Evolutionary conservation across 2,888 invertebrate species (phyloP).

Genomic region (Pristionchus japonicus): DNA sequence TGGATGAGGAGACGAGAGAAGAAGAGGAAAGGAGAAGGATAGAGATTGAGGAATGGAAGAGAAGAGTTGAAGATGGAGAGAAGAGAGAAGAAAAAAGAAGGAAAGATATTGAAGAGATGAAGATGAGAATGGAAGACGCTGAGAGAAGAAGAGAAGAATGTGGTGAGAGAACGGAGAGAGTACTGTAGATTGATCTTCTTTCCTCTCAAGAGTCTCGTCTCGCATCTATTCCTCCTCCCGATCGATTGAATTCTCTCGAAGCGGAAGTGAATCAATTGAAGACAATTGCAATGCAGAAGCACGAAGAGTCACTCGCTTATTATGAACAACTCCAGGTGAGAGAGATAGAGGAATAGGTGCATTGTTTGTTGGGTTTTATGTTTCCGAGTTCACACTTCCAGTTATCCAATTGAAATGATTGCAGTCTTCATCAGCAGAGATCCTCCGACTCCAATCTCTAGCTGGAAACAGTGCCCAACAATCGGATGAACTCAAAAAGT

Average conservation of each 20-base stretch:
- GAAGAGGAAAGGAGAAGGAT: neutral
- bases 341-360: neutral
- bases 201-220: slow-evolving; percentile 1
- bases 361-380: no score
- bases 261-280: slow-evolving; percentile 27
- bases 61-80: neutral
- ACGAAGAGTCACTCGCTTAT: slow-evolving; percentile 57
- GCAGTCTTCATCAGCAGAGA: neutral
- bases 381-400: no score
- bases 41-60: neutral
- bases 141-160: neutral
- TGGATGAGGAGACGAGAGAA: no score
- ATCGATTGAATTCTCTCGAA: slow-evolving; percentile 3
- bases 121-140: neutral
- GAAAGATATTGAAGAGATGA: neutral
- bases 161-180: neutral
- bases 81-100: neutral
- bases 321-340: slow-evolving; percentile 52
- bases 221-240: neutral
- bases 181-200: neutral
- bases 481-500: slow-evolving; percentile 17
- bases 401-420: neutral
- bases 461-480: neutral
- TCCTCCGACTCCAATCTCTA: neutral
- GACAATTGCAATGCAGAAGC: slow-evolving; percentile 50